These are phyloP conservation scores for Nautilus pompilius DNA, from an alignment of 1,140 invertebrate genomes.

Conservation along the genomic window DNA sequence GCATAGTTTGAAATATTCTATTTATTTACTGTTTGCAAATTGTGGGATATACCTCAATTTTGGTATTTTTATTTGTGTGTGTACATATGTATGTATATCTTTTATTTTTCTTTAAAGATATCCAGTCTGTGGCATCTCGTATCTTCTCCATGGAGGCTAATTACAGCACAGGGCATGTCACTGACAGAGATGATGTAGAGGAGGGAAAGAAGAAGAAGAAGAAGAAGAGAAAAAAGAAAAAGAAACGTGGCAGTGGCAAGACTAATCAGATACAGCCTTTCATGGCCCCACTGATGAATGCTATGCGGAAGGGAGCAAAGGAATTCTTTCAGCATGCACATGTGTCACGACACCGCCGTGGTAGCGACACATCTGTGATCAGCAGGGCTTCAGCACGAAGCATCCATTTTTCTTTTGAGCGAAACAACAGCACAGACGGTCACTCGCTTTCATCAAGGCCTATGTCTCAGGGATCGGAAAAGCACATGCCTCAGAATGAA, in stretches of 20 bases:
- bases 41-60: too few relatives aligned
- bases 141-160: conserved; percentile 26
- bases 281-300: conserved; percentile 20
- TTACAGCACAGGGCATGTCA: conserved; percentile 14
- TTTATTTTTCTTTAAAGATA: conserved; percentile 24
- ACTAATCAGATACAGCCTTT: conserved; percentile 22
- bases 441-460: conserved; percentile 14
- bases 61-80: too few relatives aligned
- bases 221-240: conserved; percentile 18
- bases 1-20: too few relatives aligned
- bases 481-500: conserved; percentile 2
- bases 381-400: conserved; percentile 32
- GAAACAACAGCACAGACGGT: conserved; percentile 14
- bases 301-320: conserved; percentile 10
- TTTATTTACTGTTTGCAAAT: too few relatives aligned
- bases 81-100: not conserved
- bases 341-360: conserved; percentile 8
- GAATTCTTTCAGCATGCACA: not conserved
- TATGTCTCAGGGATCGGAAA: conserved; percentile 9
- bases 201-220: conserved; percentile 1
- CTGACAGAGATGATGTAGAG: conserved; percentile 1
- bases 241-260: conserved; percentile 15
- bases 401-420: conserved; percentile 22
- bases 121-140: conserved; percentile 31
- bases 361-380: conserved; percentile 25